These are phyloP conservation scores for Limnodromus scolopaceus DNA, from an alignment of 2,797 vertebrate species.

Conservation along the genomic window DNA sequence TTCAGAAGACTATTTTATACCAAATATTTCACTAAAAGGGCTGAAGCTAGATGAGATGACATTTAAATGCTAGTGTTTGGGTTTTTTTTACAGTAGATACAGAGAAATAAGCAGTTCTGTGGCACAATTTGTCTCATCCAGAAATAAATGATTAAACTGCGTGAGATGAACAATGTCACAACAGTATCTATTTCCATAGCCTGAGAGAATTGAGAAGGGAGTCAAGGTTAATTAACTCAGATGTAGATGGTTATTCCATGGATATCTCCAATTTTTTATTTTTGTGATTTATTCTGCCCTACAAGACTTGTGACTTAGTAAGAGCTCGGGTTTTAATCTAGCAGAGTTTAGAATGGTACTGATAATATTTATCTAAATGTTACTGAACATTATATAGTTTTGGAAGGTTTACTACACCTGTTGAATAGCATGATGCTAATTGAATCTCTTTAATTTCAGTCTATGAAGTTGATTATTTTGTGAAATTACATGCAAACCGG, in stretches of 20 bases:
- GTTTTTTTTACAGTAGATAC: background rate
- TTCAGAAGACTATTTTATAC: background rate
- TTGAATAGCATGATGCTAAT: background rate
- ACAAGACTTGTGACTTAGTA: background rate
- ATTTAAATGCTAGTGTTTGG: background rate
- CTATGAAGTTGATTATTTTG: constrained; percentile 14
- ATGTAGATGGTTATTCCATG: background rate
- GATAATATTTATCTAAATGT: background rate
- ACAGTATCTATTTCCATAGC: background rate
- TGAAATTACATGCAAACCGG: constrained; percentile 9
- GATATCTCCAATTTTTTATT: background rate
- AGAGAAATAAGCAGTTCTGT: background rate
- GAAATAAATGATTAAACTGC: background rate
- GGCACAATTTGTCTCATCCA: background rate
- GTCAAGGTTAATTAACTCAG: background rate
- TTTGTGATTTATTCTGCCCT: background rate
- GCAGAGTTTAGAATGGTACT: background rate
- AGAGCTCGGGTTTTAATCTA: background rate
- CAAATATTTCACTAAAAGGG: background rate
- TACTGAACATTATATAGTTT: background rate
- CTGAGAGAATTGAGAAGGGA: background rate
- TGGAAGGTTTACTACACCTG: background rate
- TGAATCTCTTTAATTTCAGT: background rate
- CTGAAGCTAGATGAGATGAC: background rate
- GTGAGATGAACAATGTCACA: background rate